Conservation (phyloP, 2,797 vertebrate genomes). For the Prunella strophiata region DNA sequence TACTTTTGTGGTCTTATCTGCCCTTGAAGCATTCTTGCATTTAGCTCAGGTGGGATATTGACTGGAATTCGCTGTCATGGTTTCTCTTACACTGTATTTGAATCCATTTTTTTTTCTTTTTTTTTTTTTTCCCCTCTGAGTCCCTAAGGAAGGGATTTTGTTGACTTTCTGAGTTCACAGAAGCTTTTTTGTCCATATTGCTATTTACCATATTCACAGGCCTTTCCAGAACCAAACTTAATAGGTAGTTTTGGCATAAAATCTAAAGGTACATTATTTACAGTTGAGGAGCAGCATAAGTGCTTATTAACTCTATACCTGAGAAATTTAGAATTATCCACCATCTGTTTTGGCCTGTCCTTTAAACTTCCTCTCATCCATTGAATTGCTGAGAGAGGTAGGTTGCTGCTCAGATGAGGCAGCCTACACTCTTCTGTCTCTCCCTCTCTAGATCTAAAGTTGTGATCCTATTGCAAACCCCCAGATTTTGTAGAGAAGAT, state of each 20-base stretch:
- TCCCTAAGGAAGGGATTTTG: neutral
- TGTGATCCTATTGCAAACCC: neutral
- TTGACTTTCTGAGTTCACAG: neutral
- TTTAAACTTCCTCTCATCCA: neutral
- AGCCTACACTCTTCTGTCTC: neutral
- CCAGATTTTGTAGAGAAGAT: neutral
- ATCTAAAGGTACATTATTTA: neutral
- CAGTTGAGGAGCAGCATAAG: neutral
- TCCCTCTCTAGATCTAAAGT: neutral
- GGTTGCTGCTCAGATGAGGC: neutral
- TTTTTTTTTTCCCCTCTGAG: neutral
- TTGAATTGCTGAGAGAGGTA: neutral
- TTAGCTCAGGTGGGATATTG: neutral
- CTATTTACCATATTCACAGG: neutral
- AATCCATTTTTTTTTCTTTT: fast-evolving
- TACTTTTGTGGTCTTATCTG: neutral
- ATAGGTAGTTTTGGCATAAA: neutral
- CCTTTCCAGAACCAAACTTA: neutral
- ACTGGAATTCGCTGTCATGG: neutral
- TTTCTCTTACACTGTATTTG: neutral
- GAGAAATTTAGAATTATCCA: neutral
- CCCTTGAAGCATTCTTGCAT: neutral
- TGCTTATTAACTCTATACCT: neutral
- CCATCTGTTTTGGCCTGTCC: neutral
- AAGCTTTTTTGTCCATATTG: neutral